Base-by-base conservation (phyloP, 2,888 invertebrate genomes). In the Cephus runcator region DNA sequence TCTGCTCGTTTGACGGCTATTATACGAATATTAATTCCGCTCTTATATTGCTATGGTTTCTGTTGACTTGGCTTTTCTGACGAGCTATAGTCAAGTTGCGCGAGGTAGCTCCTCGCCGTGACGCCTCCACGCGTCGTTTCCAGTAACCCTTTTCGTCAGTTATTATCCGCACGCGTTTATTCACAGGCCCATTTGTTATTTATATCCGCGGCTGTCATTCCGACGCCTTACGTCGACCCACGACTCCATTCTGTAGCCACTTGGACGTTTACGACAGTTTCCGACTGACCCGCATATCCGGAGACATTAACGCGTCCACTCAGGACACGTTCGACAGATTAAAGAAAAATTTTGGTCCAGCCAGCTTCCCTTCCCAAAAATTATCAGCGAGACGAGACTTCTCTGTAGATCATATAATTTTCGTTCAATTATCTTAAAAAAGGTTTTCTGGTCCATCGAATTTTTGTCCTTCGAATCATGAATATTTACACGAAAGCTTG, bases 161-260 rank as follows among this genome's bases (percentile, higher is more conserved):
- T 86, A 86, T 87, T 87, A 85, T 83, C 85, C 83, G 86, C 87
- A 86, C 86, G 87, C 87, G 84, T 81, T 80, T 80, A 83, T 83
- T 86, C 83, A 84, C 85, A 84, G 83, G 83, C 34, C 84, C 83
- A 86, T 87, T 88, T 87, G 86, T 87, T 87, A 86, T 86, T 87
- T 85, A 85, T 81, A 81, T 77, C 78, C 77, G 75, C 78, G 80
- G 82, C 82, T 82, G 81, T 80, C 79, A 79, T 76, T 78, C 79
- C 73, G 80, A 77, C 82, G 77, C 56, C 56, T 56, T 23, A 56
- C 56, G 56, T 23, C 56, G 56, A 56, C 56, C 56, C 23, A 56
- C 56, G 23, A 56, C 56, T 56, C 23, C 23, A 56, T 56, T 56
- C 56, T 23, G 15, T 56, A 56, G 23, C 56, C 23, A 56, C 56